Conservation (phyloP, 2,797 vertebrate species). For the Phrynocephalus forsythii region DNA sequence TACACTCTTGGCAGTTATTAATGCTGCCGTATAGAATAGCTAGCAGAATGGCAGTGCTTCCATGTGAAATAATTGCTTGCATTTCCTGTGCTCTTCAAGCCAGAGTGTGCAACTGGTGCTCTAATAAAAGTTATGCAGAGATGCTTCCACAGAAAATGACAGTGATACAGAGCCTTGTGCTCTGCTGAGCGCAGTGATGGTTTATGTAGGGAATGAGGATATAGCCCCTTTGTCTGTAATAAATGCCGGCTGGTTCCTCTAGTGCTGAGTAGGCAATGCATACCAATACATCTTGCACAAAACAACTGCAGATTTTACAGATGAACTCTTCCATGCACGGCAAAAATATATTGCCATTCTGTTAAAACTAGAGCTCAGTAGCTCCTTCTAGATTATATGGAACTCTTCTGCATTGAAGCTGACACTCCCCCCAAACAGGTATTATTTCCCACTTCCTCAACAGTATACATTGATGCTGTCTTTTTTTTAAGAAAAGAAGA, state of each 20-base stretch:
- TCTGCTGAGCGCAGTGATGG: conserved; percentile 39
- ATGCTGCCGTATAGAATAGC: background rate
- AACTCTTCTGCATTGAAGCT: background rate
- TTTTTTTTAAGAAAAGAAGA: background rate
- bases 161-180: conserved; percentile 15
- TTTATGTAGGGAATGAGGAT: conserved; percentile 58
- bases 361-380: conserved; percentile 29
- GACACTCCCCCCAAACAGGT: background rate
- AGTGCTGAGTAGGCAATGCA: conserved; percentile 55
- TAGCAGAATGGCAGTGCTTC: background rate
- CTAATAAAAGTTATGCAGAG: conserved; percentile 35
- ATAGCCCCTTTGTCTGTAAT: conserved; percentile 59
- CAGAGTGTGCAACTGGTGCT: conserved; percentile 1
- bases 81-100: conserved; percentile 11
- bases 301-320: conserved; percentile 49
- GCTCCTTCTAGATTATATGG: conserved; percentile 41
- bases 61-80: background rate
- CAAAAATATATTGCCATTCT: conserved; percentile 49
- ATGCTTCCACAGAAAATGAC: background rate
- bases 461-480: no score
- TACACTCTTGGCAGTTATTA: background rate
- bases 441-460: background rate
- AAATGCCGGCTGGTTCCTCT: conserved; percentile 50
- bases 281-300: conserved; percentile 60
- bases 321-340: conserved; percentile 58